Percentiles rank a stretch among this genome's conserved stretches.
These are phyloP conservation scores for Lumbricus terrestris DNA, from an alignment of 2,888 invertebrate species.

Conservation along the genomic window DNA sequence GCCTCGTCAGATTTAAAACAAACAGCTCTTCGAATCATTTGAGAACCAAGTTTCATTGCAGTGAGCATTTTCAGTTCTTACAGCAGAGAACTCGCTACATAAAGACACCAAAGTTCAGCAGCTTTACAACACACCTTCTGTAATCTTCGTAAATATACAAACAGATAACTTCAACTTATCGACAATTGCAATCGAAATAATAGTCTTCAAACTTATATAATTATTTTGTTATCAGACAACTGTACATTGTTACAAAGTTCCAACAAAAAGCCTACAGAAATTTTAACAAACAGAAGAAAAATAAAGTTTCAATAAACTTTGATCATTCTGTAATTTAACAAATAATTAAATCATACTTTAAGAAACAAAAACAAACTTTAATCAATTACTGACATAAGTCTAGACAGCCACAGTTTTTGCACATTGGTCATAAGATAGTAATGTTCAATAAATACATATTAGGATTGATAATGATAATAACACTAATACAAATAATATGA, in stretches of 20 bases:
- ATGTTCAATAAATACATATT: no score
- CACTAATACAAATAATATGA: no score
- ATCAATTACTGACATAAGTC: not conserved
- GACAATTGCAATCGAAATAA: not conserved
- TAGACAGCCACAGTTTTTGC: not conserved
- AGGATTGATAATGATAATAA: no score
- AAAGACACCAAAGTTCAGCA: not conserved
- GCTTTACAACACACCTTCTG: no score
- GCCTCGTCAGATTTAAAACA: not conserved
- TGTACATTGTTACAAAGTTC: not conserved
- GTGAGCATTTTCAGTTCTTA: not conserved
- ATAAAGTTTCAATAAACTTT: not conserved
- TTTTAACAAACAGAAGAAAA: not conserved
- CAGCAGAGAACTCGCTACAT: not conserved
- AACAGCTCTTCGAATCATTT: not conserved
- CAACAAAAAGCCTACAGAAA: not conserved
- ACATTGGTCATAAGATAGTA: not conserved
- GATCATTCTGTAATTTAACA: not conserved
- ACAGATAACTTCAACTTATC: not conserved
- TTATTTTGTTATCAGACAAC: not conserved
- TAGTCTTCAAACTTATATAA: not conserved
- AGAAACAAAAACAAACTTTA: not conserved
- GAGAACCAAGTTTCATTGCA: not conserved
- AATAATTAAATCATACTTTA: not conserved
- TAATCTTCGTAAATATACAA: not conserved